Base-by-base conservation (phyloP, 2,888 invertebrate species). In the Macaria liturata region DNA sequence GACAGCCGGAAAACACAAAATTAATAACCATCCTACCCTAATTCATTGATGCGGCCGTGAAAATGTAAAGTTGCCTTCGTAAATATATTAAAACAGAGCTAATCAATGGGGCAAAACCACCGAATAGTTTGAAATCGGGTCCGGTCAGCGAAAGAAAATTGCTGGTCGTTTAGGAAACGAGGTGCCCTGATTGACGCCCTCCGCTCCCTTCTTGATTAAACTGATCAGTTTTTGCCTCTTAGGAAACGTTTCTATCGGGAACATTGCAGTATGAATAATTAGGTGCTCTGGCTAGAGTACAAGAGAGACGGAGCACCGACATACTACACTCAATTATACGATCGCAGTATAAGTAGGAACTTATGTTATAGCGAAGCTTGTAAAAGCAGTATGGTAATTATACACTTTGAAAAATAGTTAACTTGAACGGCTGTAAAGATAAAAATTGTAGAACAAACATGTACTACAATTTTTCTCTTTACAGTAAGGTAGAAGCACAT, bases 141-240 rank as follows among this genome's bases (percentile, higher is more conserved):
- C 83, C 82, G 86, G 88, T 88, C 89, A 89, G 89, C 84, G 75
- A 78, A 81, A 80, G 83, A 81, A 88, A 86, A 90, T 89, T 83
- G 80, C 86, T 69, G 70, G 80, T 86, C 88, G 86, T 90, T 90
- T 77, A 77, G 75, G 78, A 88, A 89, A 91, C 88, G 88, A 90
- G 81, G 74, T 70, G 66, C 68, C 70, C 81, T 86, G 89, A 91
- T 86, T 89, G 89, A 88, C 86, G 84, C 81, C 73, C 76, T 66
- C 62, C 68, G 67, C 68, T 70, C 75, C 74, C 75, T 71, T 70
- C 81, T 81, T 89, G 89, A 91, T 90, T 89, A 86, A 86, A 84
- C 84, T 86, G 87, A 88, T 87, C 86, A 83, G 81, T 88, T 88
- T 85, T 85, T 83, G 80, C 83, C 81, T 74, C 80, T 82, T 83